Evolutionary conservation across 2,888 invertebrate species (phyloP), one percentile per base, ranked within the genome.

Genomic region (Harpagoxenus sublaevis): DNA sequence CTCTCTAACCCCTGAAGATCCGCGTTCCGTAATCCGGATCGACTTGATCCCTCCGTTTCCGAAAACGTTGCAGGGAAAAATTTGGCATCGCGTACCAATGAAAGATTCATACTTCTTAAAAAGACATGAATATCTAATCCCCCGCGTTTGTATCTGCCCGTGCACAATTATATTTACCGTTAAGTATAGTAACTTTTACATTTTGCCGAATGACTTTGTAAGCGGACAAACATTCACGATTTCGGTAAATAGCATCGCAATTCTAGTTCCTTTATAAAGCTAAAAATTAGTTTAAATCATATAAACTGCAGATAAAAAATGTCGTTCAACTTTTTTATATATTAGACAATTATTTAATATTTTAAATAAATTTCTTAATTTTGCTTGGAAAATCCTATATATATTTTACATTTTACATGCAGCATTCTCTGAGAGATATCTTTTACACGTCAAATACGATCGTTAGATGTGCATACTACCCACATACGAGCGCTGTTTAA

Each of bases 21-120:
- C 90, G 78, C 86, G 79, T 82, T 77, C 71, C 82, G 87, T 91
- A 91, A 91, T 91, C 91, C 91, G 91, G 90, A 86, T 85, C 83
- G 90, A 84, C 79, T 85, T 63, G 86, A 83, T 84, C 65, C 84
- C 51, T 79, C n/a, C 51, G 71, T 83, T 65, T 79, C 68, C 78
- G 79, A 82, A 84, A 89, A 87, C 84, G 82, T 23, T 62, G 62
- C 53, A 45, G 79, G 55, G 65, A 73, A 78, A 83, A 91, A 86
- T 90, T 87, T 86, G 81, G 53, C 35, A 28, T 65, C 65, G 53
- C 51, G 78, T 66, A 68, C 60, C 39, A 28, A 81, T 81, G 9
- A 81, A 73, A 73, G 48, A 73, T 81, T 81, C 73, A 71, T 81
- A 81, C 51, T 48, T 73, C 73, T 39, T 73, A 12, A 60, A 73